Base-by-base conservation (phyloP, 2,888 invertebrate species). In the Trachelus stipa region DNA sequence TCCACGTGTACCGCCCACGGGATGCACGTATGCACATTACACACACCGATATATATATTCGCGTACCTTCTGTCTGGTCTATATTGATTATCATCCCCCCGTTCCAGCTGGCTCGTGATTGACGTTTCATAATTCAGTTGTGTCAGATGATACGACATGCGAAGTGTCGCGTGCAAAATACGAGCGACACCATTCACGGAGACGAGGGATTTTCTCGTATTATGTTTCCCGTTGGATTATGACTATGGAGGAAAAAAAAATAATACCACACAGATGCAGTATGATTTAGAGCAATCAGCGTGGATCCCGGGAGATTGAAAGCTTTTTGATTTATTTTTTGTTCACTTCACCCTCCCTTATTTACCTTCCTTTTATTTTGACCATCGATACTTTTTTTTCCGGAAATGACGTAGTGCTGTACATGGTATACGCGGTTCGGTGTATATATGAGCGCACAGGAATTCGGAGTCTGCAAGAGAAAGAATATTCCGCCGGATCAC, bases 91-190 rank as follows among this genome's bases (percentile, higher is more conserved):
- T 30, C 23, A 37, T 76, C 33, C 40, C 68, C 69, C 34, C 68
- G 68, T 75, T 79, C 56, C 75, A 77, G 77, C 76, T 34, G 68
- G 37, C 37, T 68, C 69, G 34, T 84, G 85, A 88, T 85, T 86
- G 87, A 88, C 86, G 83, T 89, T 86, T 84, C 85, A 88, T 89
- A 88, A 88, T 88, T 88, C 84, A 86, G 83, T 86, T 86, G 83
- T 81, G 84, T 81, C 83, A 84, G 83, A 83, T 87, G 85, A 87
- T 88, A 83, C 84, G 85, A 87, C 86, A 83, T 81, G 83, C 82
- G 83, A 86, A 83, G 83, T 83, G 81, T 78, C 79, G 76, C 56
- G 77, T 34, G 56, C 56, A 56, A 56, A 56, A 56, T 56, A 56
- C 56, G 56, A 56, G 56, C 56, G 56, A 56, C 56, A 56, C 56